Base-by-base conservation (phyloP, 2,888 invertebrate genomes). In the Dolichopus griseipennis region DNA sequence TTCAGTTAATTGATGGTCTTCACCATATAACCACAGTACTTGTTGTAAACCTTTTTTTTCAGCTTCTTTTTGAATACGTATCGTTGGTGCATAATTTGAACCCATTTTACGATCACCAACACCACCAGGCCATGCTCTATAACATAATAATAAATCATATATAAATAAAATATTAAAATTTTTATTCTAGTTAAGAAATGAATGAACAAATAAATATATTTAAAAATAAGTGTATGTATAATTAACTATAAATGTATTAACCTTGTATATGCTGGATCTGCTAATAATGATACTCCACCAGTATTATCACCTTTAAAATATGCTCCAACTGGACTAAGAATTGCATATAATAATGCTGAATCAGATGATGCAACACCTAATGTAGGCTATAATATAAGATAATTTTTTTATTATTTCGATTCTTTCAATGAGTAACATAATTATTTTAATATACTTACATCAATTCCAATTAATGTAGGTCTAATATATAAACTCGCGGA, bases 21-120 rank as follows among this genome's bases (percentile, higher is more conserved):
- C 90, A 3, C 97, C 98, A 77, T 91, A 97, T 62, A 99, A 83
- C 99, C 99, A 99, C 68, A 99, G 81, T 10, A 96, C 95, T 83
- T 98, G 98, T 74, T 97, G 95, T 73, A 95, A 88, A 1, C 94
- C 95, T 75, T 87, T 84, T 69, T 85, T 84, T 0, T 83, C 81
- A 1, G 93, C 91, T 75, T 90, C 87, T 66, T 92, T 91, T 77
- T 92, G 92, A 62, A 92, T 88, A 74, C 90, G 87, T 75, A 94
- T 90, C 8, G 94, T 94, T 33, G 93, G 93, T 64, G 90, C 93
- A 76, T 92, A 95, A 84, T 95, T 93, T 73, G 96, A 93, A 71
- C 98, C 98, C 86, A 98, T 91, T 84, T 99, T 99, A 74, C 89
- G 89, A 77, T 91, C 91, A 63, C 99, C 99, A 72, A 91, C 92